Percentiles rank a stretch among this genome's conserved stretches.
These are phyloP conservation scores for Pangasius djambal DNA, from an alignment of 2,797 vertebrate genomes.

Conservation along the genomic window DNA sequence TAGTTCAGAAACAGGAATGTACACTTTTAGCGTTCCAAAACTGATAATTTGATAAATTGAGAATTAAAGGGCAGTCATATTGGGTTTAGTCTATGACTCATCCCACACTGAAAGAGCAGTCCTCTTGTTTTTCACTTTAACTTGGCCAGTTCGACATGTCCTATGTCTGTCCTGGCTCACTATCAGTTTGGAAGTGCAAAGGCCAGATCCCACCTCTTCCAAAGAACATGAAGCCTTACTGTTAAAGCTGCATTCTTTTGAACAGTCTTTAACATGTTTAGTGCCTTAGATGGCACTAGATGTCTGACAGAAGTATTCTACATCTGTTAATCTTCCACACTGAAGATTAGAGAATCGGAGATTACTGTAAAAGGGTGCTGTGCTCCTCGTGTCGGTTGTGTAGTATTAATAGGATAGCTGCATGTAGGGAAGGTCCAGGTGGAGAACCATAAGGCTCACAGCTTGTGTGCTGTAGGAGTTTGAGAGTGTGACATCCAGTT, in stretches of 20 bases:
- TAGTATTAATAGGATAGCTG: conserved; percentile 59
- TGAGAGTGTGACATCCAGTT: conserved; percentile 62
- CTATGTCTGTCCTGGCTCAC: background rate
- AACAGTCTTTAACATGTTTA: background rate
- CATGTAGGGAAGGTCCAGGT: conserved; percentile 71
- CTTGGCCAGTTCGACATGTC: background rate
- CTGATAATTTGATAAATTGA: background rate
- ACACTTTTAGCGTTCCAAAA: background rate
- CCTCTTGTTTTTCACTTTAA: conserved; percentile 13
- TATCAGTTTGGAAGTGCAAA: conserved; percentile 26
- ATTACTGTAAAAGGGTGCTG: conserved; percentile 36
- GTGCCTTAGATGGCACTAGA: background rate
- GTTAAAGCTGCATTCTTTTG: background rate
- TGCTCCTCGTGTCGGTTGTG: conserved; percentile 39
- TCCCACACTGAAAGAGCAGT: background rate
- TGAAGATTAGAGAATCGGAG: conserved; percentile 18
- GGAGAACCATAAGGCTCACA: conserved; percentile 79
- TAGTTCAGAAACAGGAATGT: background rate
- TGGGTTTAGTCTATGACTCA: background rate
- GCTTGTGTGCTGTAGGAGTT: conserved; percentile 66
- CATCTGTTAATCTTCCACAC: background rate
- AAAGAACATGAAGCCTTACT: conserved; percentile 6
- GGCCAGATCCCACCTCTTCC: conserved; percentile 3
- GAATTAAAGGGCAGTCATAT: background rate
- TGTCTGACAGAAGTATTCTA: background rate